phyloP scores from a whole-genome alignment of 2,113 vertebrate genomes.

The Paratilapia polleni region DNA sequence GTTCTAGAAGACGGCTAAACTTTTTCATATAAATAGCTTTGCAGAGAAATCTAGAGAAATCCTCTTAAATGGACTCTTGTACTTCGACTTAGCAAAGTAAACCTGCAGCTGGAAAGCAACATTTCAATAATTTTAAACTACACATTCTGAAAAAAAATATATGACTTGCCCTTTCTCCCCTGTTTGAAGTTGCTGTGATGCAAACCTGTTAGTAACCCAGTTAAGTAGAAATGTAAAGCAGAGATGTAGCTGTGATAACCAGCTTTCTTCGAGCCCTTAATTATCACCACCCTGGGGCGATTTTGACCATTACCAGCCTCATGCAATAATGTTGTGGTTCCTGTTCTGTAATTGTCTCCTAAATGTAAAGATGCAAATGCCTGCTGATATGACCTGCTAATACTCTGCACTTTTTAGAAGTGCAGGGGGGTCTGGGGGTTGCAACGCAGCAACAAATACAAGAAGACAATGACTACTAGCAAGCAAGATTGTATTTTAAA shows the following conservation, averaged over 20 bases:
- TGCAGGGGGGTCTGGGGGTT: too few relatives aligned
- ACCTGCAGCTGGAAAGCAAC: neutral
- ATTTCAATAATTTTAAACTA: neutral
- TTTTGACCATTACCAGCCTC: neutral
- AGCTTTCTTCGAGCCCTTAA: neutral
- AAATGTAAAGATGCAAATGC: neutral
- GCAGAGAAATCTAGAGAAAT: neutral
- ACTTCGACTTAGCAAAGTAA: neutral
- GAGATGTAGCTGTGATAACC: neutral
- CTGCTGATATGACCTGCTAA: neutral
- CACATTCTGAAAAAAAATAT: neutral
- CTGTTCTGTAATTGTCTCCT: neutral
- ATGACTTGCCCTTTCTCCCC: neutral
- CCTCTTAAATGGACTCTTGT: neutral
- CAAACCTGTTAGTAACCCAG: neutral
- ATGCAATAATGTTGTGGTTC: neutral
- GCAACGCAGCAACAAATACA: neutral
- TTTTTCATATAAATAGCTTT: neutral
- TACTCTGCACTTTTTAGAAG: neutral
- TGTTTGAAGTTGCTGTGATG: neutral
- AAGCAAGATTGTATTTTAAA: neutral
- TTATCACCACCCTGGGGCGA: neutral
- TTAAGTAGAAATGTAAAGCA: neutral
- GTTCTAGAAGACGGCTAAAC: neutral
- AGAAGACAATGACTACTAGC: neutral